Conservation (phyloP, 64 coral and sea anemone genomes). For the Porites lutea region DNA sequence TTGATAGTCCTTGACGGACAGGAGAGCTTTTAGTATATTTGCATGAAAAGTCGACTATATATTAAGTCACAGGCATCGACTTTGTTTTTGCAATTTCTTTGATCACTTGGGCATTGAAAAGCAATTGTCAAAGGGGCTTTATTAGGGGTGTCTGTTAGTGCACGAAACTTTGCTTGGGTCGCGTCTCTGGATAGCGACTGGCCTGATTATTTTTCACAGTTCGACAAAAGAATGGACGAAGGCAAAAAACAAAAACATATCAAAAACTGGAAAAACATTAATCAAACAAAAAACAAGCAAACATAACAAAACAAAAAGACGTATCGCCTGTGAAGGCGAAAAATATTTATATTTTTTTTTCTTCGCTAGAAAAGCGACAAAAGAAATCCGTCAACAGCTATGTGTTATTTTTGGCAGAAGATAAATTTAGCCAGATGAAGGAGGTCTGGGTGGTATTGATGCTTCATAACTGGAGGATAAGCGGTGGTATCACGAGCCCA, state of each 20-base stretch:
- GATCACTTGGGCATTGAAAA: constrained; percentile 6
- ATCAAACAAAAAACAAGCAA: no score
- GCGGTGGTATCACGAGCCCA: no score
- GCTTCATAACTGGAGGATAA: no score
- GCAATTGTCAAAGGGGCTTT: constrained; percentile 26
- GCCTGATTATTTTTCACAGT: no score
- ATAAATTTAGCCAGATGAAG: constrained; percentile 57
- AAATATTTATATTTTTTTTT: constrained; percentile 24
- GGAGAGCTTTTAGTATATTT: constrained; percentile 30
- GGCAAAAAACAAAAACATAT: no score
- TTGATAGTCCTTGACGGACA: constrained; percentile 34
- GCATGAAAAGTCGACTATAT: constrained; percentile 12
- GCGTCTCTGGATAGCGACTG: neutral
- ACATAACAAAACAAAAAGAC: constrained; percentile 7
- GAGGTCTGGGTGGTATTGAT: constrained; percentile 30
- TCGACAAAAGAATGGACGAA: no score
- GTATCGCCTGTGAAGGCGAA: neutral
- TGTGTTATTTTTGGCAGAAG: constrained; percentile 45
- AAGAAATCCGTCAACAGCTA: constrained; percentile 56
- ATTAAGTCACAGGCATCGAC: neutral
- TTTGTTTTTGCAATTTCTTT: constrained; percentile 47
- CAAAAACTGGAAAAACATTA: no score
- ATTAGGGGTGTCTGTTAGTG: constrained; percentile 36
- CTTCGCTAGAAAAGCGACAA: constrained; percentile 51
- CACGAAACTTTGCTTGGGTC: neutral